phyloP scores from a whole-genome alignment of 1,140 invertebrate genomes.

The Onthophagus taurus region DNA sequence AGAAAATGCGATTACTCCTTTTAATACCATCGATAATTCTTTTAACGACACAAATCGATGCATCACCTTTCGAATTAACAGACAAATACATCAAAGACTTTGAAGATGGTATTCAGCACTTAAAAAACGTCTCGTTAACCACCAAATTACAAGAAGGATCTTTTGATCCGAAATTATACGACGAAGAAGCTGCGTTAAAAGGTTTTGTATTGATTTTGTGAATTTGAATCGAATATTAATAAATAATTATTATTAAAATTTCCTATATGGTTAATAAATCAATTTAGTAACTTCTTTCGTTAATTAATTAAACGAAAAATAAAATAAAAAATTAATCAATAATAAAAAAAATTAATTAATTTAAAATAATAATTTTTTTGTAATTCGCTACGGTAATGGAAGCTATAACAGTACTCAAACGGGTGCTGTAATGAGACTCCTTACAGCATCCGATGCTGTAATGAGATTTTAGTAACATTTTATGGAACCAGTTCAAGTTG shows the following conservation, averaged over 20 bases:
- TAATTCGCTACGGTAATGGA: too few relatives aligned
- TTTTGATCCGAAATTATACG: conserved; percentile 6
- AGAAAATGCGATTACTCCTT: too few relatives aligned
- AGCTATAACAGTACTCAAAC: too few relatives aligned
- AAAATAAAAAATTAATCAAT: too few relatives aligned
- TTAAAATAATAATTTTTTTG: too few relatives aligned
- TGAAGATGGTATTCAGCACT: conserved; percentile 17
- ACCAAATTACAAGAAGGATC: conserved; percentile 12
- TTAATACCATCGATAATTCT: not conserved
- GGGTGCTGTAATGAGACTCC: too few relatives aligned
- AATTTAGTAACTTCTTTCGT: not conserved
- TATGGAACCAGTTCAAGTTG: too few relatives aligned
- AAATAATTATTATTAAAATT: not conserved
- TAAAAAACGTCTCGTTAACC: conserved; percentile 16
- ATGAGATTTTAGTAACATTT: too few relatives aligned
- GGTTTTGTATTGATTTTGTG: conserved; percentile 3
- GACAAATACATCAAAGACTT: conserved; percentile 22
- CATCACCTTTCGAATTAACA: conserved; percentile 23
- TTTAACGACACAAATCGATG: not conserved
- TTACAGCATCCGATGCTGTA: too few relatives aligned
- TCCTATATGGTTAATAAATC: not conserved
- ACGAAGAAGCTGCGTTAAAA: conserved; percentile 13
- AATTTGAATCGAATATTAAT: not conserved
- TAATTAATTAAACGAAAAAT: too few relatives aligned
- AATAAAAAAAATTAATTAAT: too few relatives aligned